phyloP scores from a whole-genome alignment of 2,797 vertebrate species.

The Protonibea diacanthus region DNA sequence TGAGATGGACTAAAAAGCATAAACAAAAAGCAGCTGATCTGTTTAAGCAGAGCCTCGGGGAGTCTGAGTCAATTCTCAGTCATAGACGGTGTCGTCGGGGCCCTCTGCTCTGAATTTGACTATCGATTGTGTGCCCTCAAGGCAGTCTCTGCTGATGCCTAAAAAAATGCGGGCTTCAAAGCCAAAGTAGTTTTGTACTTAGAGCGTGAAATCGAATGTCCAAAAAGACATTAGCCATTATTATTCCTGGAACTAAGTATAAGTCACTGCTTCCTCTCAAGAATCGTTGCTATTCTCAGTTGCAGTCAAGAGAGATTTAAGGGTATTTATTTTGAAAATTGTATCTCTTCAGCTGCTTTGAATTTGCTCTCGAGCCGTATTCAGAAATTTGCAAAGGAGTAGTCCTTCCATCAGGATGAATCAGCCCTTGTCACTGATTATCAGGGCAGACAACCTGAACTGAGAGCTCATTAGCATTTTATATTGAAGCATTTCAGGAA shows the following conservation, averaged over 20 bases:
- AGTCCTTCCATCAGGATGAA: slow-evolving; percentile 19
- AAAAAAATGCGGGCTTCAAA: slow-evolving; percentile 60
- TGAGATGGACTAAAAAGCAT: slow-evolving; percentile 15
- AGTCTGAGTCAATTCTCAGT: slow-evolving; percentile 42
- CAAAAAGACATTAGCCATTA: slow-evolving; percentile 62
- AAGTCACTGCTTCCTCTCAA: slow-evolving; percentile 45
- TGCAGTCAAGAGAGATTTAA: slow-evolving; percentile 27
- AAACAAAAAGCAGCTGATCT: slow-evolving; percentile 50
- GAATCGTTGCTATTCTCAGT: slow-evolving; percentile 31
- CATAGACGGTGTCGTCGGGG: neutral
- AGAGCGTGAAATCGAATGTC: slow-evolving; percentile 72
- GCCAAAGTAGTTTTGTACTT: slow-evolving; percentile 58
- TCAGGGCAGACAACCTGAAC: slow-evolving; percentile 7
- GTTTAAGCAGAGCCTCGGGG: slow-evolving; percentile 14
- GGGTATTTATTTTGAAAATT: slow-evolving; percentile 29
- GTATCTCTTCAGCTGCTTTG: slow-evolving; percentile 37
- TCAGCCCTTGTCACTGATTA: slow-evolving; percentile 5
- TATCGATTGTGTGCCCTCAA: slow-evolving; percentile 54
- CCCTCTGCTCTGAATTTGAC: slow-evolving; percentile 46
- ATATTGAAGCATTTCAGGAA: slow-evolving; percentile 37
- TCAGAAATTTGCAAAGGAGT: slow-evolving; percentile 23
- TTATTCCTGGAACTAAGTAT: slow-evolving; percentile 59
- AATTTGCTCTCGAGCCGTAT: slow-evolving; percentile 23
- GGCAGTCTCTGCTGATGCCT: slow-evolving; percentile 59
- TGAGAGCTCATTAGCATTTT: slow-evolving; percentile 38